Conservation (phyloP, 2,888 invertebrate genomes). For the Lochmaea capreae region DNA sequence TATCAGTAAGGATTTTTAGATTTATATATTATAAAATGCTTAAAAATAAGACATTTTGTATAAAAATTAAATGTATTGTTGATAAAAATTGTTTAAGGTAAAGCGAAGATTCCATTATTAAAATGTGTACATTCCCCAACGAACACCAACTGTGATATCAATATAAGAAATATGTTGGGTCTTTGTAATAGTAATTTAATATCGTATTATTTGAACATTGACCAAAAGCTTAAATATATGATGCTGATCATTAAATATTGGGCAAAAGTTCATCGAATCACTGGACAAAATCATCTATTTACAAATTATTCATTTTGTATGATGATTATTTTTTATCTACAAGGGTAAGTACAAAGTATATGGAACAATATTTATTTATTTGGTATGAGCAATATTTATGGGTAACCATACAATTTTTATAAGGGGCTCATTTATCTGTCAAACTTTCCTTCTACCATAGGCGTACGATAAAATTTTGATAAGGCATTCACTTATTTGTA, state of each 20-base stretch:
- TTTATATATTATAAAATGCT: too few relatives aligned
- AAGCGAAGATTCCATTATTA: conserved; percentile 83
- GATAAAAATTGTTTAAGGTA: conserved; percentile 68
- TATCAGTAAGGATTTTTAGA: too few relatives aligned
- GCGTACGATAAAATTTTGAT: too few relatives aligned
- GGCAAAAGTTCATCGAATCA: conserved; percentile 73
- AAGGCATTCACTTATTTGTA: too few relatives aligned
- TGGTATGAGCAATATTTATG: too few relatives aligned
- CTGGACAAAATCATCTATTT: conserved; percentile 68
- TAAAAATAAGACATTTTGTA: not conserved
- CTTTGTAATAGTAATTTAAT: conserved; percentile 77
- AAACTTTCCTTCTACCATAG: too few relatives aligned
- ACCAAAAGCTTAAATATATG: conserved; percentile 71
- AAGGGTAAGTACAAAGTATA: conserved; percentile 65
- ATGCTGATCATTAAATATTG: conserved; percentile 79
- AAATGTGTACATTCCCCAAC: conserved; percentile 76
- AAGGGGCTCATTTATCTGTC: too few relatives aligned
- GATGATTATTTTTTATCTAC: conserved; percentile 78
- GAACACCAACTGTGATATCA: conserved; percentile 76
- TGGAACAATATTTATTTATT: too few relatives aligned
- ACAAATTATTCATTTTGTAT: conserved; percentile 78
- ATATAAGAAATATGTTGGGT: conserved; percentile 77
- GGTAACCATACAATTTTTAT: too few relatives aligned
- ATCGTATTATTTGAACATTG: conserved; percentile 70
- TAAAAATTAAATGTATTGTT: not conserved